phyloP scores from a whole-genome alignment of 2,888 invertebrate genomes.

The Octonoba sinensis region DNA sequence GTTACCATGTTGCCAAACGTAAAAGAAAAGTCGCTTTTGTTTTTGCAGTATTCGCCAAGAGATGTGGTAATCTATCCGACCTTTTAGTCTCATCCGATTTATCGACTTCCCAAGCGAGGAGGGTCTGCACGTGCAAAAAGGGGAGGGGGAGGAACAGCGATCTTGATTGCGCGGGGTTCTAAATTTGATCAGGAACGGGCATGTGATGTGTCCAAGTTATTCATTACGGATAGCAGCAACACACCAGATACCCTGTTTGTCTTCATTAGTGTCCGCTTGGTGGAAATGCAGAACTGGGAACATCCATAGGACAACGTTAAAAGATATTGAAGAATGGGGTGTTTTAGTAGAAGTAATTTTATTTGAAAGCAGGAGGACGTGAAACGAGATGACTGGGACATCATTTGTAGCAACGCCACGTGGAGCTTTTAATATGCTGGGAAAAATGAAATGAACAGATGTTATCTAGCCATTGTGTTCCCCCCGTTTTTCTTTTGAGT shows the following conservation, averaged over 20 bases:
- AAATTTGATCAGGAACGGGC: constrained; percentile 55
- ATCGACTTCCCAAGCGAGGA: constrained; percentile 20
- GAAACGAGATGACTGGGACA: no score
- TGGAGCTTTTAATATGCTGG: constrained; percentile 8
- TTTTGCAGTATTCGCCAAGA: no score
- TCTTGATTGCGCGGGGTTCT: constrained; percentile 55
- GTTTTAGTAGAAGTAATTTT: constrained; percentile 12
- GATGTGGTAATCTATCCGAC: background rate
- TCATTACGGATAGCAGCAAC: constrained; percentile 52
- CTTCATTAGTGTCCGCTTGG: constrained; percentile 51
- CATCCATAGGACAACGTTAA: constrained; percentile 1
- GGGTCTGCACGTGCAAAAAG: constrained; percentile 26
- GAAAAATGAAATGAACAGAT: background rate
- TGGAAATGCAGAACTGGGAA: constrained; percentile 21
- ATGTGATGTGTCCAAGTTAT: constrained; percentile 63
- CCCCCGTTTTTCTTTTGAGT: background rate
- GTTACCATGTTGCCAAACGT: no score
- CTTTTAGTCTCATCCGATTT: constrained; percentile 10
- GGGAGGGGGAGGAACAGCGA: constrained; percentile 1
- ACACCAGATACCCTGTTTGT: constrained; percentile 60
- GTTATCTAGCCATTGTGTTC: background rate
- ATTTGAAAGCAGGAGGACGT: constrained; percentile 8
- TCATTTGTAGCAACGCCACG: background rate
- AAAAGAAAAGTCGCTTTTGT: no score
- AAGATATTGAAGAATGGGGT: constrained; percentile 11